Base-by-base conservation (phyloP, 1,140 invertebrate species). In the Archivesica marissinica region DNA sequence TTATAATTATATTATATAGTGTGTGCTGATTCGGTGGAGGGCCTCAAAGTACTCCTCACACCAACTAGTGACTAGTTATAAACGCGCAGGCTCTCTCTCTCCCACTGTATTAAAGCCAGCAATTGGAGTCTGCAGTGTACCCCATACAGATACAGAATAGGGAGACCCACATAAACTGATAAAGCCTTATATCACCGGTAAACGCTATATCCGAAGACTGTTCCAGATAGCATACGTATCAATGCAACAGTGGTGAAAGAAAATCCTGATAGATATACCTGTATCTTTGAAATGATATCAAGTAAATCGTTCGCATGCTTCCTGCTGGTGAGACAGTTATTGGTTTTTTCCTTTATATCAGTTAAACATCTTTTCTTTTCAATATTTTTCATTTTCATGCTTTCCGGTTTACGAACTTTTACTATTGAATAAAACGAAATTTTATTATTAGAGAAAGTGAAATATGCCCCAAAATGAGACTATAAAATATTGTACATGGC, bases 281-380 rank as follows among this genome's bases (percentile, higher is more conserved):
- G 83, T 17, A 88, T 75, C 33, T 87, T 80, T 25, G 75, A 72
- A 13, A 92, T 70, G 25, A 92, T 87, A 50, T 92, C 91, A 30
- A 92, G 74, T 0, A 92, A 61, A 47, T 86, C 68, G 85, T 92
- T 92, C 3, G 90, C 87, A 78, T 88, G 76, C 85, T 91, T 92
- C 64, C 64, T 83, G 50, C 88, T 88, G 44, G 84, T 86, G 59
- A 89, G 47, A 80, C 88, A 88, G 38, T 61, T 64, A 66, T 86
- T 88, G 44, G 87, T 85, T 33, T 85, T 88, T 30, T 80, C 64
- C 81, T 89, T 88, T 61, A 89, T 77, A 23, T 79, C 82, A n/a
- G 41, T 50, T 54, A 81, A 30, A 39, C 79, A 66, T 44, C 74
- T 39, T 52, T 80, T 80, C 41, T 64, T 66, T 50, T 80, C 44